Percentiles rank a stretch among this genome's conserved stretches.
Conservation (phyloP, 2,888 invertebrate species). For the Punctoribates punctum region DNA sequence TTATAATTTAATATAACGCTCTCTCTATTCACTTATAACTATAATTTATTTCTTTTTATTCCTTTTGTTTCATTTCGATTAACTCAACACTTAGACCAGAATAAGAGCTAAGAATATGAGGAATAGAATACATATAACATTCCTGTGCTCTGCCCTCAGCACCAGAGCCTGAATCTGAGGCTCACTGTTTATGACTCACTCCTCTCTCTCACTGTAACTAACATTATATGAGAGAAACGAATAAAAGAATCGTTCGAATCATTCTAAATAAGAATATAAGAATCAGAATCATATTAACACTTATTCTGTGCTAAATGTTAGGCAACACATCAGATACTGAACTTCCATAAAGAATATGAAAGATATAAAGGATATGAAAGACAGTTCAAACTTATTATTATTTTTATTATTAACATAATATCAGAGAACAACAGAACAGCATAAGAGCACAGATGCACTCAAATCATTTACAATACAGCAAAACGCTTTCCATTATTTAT, state of each 20-base stretch:
- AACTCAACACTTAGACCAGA: conserved; percentile 1
- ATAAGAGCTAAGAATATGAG: not conserved
- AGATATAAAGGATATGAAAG: not conserved
- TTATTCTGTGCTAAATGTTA: not conserved
- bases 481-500: not conserved
- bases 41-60: conserved; percentile 19
- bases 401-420: conserved; percentile 3
- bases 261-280: not conserved
- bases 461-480: not conserved
- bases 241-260: not conserved
- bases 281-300: conserved; percentile 11
- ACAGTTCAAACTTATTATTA: conserved; percentile 14
- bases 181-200: too few relatives aligned
- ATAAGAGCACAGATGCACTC: conserved; percentile 12
- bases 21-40: not conserved
- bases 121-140: not conserved
- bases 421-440: not conserved
- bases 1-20: not conserved
- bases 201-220: not conserved
- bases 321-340: not conserved
- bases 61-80: not conserved
- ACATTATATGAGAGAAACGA: not conserved
- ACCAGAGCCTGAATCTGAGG: too few relatives aligned
- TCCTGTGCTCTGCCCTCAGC: too few relatives aligned
- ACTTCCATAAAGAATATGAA: not conserved